A percentile compares a stretch with the other conserved stretches of the same genome.
Evolutionary conservation across 2,888 invertebrate species (phyloP).

Genomic region (Actias luna): DNA sequence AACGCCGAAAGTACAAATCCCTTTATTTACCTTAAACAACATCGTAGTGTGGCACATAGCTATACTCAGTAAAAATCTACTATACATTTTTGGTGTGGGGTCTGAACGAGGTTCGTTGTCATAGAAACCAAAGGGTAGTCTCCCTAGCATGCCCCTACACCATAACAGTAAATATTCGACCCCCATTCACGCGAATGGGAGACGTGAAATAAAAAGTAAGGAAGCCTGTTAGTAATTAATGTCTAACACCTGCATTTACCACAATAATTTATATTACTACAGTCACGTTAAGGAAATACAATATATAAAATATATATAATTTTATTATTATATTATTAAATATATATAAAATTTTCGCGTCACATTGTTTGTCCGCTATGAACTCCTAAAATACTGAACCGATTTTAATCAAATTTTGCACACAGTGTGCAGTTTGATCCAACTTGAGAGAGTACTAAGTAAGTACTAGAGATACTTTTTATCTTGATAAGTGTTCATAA

Average conservation of each 20-base stretch:
- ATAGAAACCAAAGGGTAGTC: constrained; percentile 47
- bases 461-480: too few species aligned
- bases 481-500: too few species aligned
- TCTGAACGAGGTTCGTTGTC: constrained; percentile 44
- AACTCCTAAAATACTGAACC: too few species aligned
- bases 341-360: too few species aligned
- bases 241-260: constrained; percentile 24
- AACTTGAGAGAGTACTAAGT: too few species aligned
- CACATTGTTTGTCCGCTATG: too few species aligned
- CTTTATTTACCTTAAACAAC: not conserved
- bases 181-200: constrained; percentile 32
- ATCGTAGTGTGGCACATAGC: not conserved
- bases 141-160: constrained; percentile 38
- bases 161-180: constrained; percentile 48
- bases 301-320: not conserved
- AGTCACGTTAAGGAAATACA: not conserved
- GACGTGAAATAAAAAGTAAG: constrained; percentile 36
- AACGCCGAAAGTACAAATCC: not conserved
- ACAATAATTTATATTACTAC: not conserved
- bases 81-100: constrained; percentile 24
- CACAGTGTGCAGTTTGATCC: too few species aligned
- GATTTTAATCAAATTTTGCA: too few species aligned
- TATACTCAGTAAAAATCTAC: constrained; percentile 5
- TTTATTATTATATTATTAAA: too few species aligned
- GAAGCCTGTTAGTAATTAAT: constrained; percentile 35